Evolutionary conservation across 2,113 vertebrate species (phyloP).

Genomic region (Excalfactoria chinensis): DNA sequence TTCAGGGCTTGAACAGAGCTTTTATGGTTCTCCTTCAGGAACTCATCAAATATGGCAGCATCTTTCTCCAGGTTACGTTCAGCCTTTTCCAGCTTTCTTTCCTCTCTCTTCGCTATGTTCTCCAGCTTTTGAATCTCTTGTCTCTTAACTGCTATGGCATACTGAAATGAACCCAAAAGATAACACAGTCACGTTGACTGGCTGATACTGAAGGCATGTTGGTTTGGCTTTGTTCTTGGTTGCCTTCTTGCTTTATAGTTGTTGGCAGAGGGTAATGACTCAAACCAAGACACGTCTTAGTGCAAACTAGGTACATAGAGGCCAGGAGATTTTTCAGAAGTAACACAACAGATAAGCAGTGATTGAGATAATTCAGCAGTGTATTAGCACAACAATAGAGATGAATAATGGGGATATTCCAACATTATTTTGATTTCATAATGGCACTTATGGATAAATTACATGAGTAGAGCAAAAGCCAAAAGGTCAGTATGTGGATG

Average conservation of each 20-base stretch:
- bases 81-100: conserved; percentile 79
- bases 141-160: conserved; percentile 82
- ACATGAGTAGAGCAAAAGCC: not conserved
- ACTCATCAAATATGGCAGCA: conserved; percentile 80
- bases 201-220: not conserved
- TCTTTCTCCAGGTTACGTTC: conserved; percentile 83
- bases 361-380: not conserved
- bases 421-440: not conserved
- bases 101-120: conserved; percentile 72
- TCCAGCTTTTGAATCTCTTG: conserved; percentile 85
- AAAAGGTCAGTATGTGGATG: not conserved
- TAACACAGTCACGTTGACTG: not conserved
- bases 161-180: conserved; percentile 74
- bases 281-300: not conserved
- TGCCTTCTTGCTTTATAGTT: not conserved
- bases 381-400: not conserved
- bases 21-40: conserved; percentile 87
- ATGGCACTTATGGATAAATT: not conserved
- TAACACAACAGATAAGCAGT: not conserved
- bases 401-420: not conserved
- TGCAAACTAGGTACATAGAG: not conserved
- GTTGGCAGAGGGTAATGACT: not conserved
- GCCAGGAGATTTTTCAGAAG: not conserved
- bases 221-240: not conserved
- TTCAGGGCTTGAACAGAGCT: conserved; percentile 83